phyloP scores from a whole-genome alignment of 2,797 vertebrate species.

The Crenichthys baileyi region DNA sequence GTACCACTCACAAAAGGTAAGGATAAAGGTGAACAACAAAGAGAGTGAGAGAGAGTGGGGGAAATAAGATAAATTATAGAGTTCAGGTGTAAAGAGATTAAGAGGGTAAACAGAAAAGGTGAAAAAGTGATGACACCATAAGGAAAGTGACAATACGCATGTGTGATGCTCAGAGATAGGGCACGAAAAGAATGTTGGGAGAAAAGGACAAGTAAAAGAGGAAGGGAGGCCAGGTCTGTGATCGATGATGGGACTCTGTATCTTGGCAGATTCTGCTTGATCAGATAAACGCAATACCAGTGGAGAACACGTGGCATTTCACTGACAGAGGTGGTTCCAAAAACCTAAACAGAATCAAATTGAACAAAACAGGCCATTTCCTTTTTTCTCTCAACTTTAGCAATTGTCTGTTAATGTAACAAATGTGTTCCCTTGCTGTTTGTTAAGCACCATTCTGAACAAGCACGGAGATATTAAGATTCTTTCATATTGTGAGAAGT shows the following conservation, averaged over 20 bases:
- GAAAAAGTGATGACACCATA: constrained; percentile 18
- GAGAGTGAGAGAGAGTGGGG: neutral
- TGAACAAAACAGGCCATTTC: neutral
- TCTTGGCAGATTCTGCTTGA: constrained; percentile 53
- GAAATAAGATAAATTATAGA: neutral
- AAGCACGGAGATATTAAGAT: neutral
- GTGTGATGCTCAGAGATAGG: constrained; percentile 19
- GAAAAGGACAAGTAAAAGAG: constrained; percentile 16
- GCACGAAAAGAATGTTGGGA: constrained; percentile 18
- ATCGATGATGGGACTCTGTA: constrained; percentile 54
- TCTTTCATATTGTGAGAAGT: neutral
- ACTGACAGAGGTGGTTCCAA: constrained; percentile 8
- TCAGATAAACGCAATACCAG: constrained; percentile 50
- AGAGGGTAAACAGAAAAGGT: neutral
- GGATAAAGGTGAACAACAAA: neutral
- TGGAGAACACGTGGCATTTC: constrained; percentile 30
- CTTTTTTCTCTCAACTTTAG: neutral
- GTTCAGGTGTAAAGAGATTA: constrained; percentile 8
- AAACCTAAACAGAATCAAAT: neutral
- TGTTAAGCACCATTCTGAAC: neutral
- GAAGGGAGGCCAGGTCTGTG: constrained; percentile 41
- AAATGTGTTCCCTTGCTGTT: neutral
- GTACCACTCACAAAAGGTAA: neutral
- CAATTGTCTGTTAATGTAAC: neutral
- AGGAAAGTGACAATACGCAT: neutral